These are phyloP conservation scores for Sisyra terminalis DNA, from an alignment of 2,888 invertebrate genomes.

Conservation along the genomic window DNA sequence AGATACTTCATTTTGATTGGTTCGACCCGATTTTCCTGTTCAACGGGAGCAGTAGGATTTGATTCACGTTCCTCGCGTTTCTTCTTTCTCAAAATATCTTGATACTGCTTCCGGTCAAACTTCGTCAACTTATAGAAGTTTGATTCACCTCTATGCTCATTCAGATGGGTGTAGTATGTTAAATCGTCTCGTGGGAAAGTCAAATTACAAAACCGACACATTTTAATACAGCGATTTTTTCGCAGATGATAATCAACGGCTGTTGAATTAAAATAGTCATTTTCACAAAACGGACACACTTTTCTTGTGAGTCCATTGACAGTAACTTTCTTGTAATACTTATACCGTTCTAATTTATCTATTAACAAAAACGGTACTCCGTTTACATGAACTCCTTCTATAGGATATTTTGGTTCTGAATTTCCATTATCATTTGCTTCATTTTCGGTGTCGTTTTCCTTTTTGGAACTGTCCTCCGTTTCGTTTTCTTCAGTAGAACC, in stretches of 20 bases:
- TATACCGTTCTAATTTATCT: neutral
- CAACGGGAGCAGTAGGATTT: neutral
- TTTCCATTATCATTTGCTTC: neutral
- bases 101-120: neutral
- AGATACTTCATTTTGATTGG: conserved; percentile 7
- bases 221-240: conserved; percentile 4
- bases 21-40: neutral
- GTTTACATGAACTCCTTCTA: conserved; percentile 1
- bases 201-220: conserved; percentile 6
- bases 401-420: neutral
- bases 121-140: neutral
- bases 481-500: neutral
- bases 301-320: conserved; percentile 1
- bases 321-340: neutral
- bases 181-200: conserved; percentile 3
- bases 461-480: neutral
- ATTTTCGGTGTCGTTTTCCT: neutral
- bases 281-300: conserved; percentile 5
- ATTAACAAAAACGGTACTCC: conserved; percentile 1
- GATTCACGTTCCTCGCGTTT: neutral
- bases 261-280: conserved; percentile 1
- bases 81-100: too few relatives aligned
- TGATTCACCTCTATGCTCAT: conserved; percentile 3
- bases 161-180: conserved; percentile 4
- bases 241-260: conserved; percentile 6